A percentile compares a stretch with the other conserved stretches of the same genome.
phyloP scores from a whole-genome alignment of 2,888 invertebrate species.

The Pharmacophagus antenor region DNA sequence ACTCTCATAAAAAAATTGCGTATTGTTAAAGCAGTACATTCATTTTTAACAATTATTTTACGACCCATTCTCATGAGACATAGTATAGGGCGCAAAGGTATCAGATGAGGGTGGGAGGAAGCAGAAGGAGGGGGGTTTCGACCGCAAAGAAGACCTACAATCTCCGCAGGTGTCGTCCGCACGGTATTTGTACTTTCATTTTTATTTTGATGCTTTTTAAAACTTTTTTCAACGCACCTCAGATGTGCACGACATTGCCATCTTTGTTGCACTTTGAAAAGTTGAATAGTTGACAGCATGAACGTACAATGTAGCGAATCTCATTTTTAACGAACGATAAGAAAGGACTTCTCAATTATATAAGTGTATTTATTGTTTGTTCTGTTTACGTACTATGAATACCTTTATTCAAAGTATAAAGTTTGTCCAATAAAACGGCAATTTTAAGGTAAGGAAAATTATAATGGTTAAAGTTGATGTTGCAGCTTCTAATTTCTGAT shows the following conservation, averaged over 20 bases:
- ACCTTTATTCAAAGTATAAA: too few relatives aligned
- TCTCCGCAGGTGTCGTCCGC: constrained; percentile 70
- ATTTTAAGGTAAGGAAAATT: too few relatives aligned
- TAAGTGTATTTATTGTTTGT: not conserved
- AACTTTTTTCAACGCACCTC: constrained; percentile 29
- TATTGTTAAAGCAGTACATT: not conserved
- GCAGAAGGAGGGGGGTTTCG: constrained; percentile 35
- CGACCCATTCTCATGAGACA: constrained; percentile 25
- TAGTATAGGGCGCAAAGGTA: constrained; percentile 27
- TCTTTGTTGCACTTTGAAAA: constrained; percentile 10
- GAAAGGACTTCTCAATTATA: not conserved
- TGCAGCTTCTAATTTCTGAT: too few relatives aligned
- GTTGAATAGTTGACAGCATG: not conserved
- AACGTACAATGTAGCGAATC: not conserved
- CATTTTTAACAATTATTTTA: constrained; percentile 23
- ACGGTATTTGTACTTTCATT: constrained; percentile 52
- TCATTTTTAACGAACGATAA: not conserved
- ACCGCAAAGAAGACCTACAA: constrained; percentile 77
- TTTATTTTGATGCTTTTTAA: constrained; percentile 46
- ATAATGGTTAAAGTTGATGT: too few relatives aligned
- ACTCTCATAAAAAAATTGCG: not conserved
- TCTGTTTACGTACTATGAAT: not conserved
- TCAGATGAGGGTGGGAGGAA: constrained; percentile 37
- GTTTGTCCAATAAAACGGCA: too few relatives aligned
- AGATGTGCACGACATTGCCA: not conserved